Conservation (phyloP, 2,797 vertebrate species). For the Argentina silus region DNA sequence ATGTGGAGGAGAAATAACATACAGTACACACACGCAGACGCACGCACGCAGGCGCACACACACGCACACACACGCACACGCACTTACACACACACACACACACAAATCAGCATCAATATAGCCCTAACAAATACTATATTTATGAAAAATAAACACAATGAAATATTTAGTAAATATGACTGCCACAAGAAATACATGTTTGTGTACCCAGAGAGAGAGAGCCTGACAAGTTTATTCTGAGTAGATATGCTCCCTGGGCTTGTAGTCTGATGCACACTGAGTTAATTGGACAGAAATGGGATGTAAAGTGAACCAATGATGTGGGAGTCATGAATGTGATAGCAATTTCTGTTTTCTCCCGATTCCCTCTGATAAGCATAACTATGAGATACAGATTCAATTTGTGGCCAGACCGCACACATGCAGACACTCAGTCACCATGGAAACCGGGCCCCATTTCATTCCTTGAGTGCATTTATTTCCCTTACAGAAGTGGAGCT, state of each 20-base stretch:
- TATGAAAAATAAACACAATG: slow-evolving; percentile 18
- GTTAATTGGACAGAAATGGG: slow-evolving; percentile 46
- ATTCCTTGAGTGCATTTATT: slow-evolving; percentile 65
- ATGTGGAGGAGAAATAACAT: slow-evolving; percentile 16
- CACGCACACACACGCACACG: not conserved
- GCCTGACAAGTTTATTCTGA: slow-evolving; percentile 24
- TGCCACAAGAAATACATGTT: slow-evolving; percentile 25
- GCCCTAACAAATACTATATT: slow-evolving; percentile 10
- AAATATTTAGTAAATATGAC: slow-evolving; percentile 14
- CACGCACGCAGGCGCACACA: not conserved
- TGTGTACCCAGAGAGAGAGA: slow-evolving; percentile 14
- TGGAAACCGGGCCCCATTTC: slow-evolving; percentile 67
- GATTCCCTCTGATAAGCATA: slow-evolving; percentile 54
- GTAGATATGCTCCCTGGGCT: slow-evolving; percentile 22
- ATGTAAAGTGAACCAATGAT: slow-evolving; percentile 47
- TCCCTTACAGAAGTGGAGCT: slow-evolving; percentile 63
- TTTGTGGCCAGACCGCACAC: slow-evolving; percentile 48
- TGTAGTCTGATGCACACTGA: slow-evolving; percentile 33
- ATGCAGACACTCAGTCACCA: slow-evolving; percentile 63
- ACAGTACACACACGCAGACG: not conserved
- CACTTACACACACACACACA: slow-evolving; percentile 23
- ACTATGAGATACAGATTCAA: slow-evolving; percentile 64
- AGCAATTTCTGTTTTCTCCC: slow-evolving; percentile 21
- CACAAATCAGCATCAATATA: slow-evolving; percentile 18
- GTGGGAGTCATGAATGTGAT: slow-evolving; percentile 39